Conservation (phyloP, 1,140 invertebrate genomes). For the Wiebesia pumilae region DNA sequence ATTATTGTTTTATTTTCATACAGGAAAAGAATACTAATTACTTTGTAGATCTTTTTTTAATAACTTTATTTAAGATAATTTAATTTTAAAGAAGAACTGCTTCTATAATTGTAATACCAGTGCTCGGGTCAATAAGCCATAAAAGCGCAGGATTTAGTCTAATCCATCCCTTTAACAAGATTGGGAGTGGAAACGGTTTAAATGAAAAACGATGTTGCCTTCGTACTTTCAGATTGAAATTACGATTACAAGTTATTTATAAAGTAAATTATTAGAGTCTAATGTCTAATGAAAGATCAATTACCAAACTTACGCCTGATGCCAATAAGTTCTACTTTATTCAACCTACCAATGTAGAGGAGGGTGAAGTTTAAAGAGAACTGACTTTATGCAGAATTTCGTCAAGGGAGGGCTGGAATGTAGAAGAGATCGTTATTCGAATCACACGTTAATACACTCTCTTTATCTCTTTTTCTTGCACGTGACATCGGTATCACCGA, state of each 20-base stretch:
- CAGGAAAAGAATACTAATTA: background rate
- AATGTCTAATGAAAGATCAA: background rate
- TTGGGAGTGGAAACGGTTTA: background rate
- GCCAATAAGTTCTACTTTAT: no score
- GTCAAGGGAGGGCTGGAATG: background rate
- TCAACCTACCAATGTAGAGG: no score
- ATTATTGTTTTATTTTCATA: background rate
- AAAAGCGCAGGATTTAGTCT: slow-evolving; percentile 1
- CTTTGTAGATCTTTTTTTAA: background rate
- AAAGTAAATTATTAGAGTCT: background rate
- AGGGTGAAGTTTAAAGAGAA: background rate
- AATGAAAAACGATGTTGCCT: background rate
- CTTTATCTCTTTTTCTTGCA: slow-evolving; percentile 32
- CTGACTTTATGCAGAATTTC: background rate
- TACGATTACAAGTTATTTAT: background rate
- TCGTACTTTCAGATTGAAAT: background rate
- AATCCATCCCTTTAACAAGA: background rate
- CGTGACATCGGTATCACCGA: background rate
- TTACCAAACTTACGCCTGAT: no score
- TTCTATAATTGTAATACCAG: background rate
- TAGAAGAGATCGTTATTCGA: slow-evolving; percentile 39
- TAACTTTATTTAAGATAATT: background rate
- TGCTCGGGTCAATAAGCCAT: background rate
- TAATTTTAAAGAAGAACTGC: background rate
- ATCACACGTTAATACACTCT: slow-evolving; percentile 51